Conservation (phyloP, 53 echinoderm and acorn worm genomes). For the Echinometra lucunter region DNA sequence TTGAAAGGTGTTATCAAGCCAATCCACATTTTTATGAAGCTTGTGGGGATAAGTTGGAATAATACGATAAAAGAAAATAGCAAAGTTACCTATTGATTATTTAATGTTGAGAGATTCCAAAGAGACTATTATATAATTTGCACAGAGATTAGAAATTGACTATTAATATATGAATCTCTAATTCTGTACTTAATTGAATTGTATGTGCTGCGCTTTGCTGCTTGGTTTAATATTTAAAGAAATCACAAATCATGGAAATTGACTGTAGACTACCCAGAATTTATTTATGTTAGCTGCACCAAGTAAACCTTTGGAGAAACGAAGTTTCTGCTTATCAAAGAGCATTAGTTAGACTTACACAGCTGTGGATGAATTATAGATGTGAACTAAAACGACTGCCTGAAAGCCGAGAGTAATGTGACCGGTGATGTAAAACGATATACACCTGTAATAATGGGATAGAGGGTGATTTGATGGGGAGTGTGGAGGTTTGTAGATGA, state of each 20-base stretch:
- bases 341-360: not conserved
- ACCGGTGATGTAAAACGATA: not conserved
- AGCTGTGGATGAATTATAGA: not conserved
- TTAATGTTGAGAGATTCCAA: not conserved
- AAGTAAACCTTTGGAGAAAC: not conserved
- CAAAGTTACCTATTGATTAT: not conserved
- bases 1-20: not conserved
- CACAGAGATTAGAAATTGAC: constrained; percentile 4
- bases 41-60: not conserved
- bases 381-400: constrained; percentile 43
- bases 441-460: not conserved
- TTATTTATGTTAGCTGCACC: constrained; percentile 32
- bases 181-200: constrained; percentile 59
- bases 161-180: constrained; percentile 46
- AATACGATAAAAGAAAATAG: not conserved
- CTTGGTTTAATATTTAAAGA: constrained; percentile 7
- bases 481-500: constrained; percentile 52
- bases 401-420: not conserved
- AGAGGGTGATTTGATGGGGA: not conserved
- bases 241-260: constrained; percentile 41
- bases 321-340: not conserved
- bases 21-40: not conserved
- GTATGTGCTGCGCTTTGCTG: constrained; percentile 33
- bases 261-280: constrained; percentile 13
- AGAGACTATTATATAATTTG: constrained; percentile 26